Base-by-base conservation (phyloP, 2,888 invertebrate genomes). In the Clepsis dumicolana region DNA sequence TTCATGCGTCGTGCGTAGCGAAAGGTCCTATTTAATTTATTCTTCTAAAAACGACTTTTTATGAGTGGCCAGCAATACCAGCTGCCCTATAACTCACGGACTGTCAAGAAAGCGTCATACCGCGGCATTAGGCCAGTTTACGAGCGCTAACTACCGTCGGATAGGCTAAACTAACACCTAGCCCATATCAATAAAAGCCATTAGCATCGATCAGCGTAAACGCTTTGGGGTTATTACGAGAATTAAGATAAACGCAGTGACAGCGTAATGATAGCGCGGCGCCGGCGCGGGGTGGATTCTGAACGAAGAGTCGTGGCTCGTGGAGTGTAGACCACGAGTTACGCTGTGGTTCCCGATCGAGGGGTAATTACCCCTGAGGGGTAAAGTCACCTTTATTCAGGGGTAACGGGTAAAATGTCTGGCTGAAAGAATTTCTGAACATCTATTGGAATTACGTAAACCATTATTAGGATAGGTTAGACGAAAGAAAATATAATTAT, bases 131-230 rank as follows among this genome's bases (percentile, higher is more conserved):
- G 76, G 77, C 83, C 84, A 86, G 90, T 91, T 90, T 90, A 87
- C 80, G 75, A 77, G 75, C 75, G 71, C 80, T 87, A 89, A 89
- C 86, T 80, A 83, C 80, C 77, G 75, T 79, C 63, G 75, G 77
- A 76, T 79, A 80, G 82, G 83, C 84, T 87, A 84, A 89, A 25
- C 65, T 90, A 89, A 87, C 83, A 82, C 81, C 84, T 86, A 85
- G 84, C 76, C 84, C 90, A 90, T 92, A 92, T 92, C 93, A 92
- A 92, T 92, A 93, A 92, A 92, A 84, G 86, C 87, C 82, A 91
- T 92, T 91, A 92, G 79, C 86, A 88, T 91, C 91, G 87, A 91
- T 91, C 92, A 90, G 82, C 72, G 81, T 89, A 87, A 89, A 86
- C 88, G 88, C 85, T 85, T 86, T 85, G 76, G 80, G 75, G 78